phyloP scores from a whole-genome alignment of 2,113 vertebrate genomes.

The Halcyon malimbica region DNA sequence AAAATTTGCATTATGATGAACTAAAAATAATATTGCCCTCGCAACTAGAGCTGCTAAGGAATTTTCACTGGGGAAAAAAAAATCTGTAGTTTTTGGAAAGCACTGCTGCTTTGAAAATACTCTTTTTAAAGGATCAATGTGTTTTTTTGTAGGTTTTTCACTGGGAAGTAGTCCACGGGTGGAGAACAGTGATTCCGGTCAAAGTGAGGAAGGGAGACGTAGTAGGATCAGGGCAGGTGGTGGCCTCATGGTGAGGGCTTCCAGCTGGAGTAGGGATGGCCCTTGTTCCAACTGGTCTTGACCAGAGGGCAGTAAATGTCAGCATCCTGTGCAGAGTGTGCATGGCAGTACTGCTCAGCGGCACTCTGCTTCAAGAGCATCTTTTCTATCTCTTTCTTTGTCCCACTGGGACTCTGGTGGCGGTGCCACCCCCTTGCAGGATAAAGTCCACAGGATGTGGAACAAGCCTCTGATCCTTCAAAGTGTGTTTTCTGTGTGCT shows the following conservation, averaged over 20 bases:
- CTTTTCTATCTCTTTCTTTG: background rate
- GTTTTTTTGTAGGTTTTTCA: background rate
- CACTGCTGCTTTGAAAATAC: background rate
- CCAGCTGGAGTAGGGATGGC: background rate
- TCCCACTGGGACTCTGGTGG: background rate
- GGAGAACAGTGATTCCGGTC: background rate
- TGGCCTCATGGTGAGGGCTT: background rate
- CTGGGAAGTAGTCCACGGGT: background rate
- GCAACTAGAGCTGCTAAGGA: background rate
- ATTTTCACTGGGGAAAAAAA: background rate
- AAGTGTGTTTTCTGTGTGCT: background rate
- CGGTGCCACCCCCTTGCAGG: background rate
- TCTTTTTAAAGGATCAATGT: background rate
- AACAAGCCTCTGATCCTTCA: background rate
- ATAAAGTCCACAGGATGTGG: background rate
- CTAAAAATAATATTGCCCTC: background rate
- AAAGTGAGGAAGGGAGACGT: background rate
- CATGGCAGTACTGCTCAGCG: background rate
- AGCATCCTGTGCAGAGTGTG: background rate
- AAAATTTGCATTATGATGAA: background rate
- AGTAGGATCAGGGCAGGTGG: accelerated
- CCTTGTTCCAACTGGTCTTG: background rate
- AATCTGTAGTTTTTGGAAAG: background rate
- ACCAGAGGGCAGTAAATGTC: background rate
- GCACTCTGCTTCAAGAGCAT: background rate